Percentiles rank a stretch among this genome's conserved stretches.
Evolutionary conservation across 2,888 invertebrate species (phyloP).

Genomic region (Danaus chrysippus): DNA sequence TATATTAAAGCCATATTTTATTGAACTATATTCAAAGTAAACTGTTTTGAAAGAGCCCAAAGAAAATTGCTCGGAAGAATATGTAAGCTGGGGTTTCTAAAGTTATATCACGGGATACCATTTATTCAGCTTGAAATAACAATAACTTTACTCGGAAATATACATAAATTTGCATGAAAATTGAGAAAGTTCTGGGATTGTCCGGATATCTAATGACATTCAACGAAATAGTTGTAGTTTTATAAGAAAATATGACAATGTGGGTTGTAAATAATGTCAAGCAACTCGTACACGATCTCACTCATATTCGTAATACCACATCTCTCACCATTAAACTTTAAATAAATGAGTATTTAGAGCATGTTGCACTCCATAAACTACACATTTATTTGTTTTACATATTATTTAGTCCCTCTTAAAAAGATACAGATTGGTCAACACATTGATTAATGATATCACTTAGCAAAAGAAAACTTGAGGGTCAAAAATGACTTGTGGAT

Average conservation of each 20-base stretch:
- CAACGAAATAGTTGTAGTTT: constrained; percentile 44
- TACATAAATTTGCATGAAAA: constrained; percentile 55
- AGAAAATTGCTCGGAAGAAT: constrained; percentile 17
- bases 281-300: not conserved
- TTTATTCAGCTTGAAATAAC: constrained; percentile 39
- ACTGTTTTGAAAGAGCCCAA: constrained; percentile 10
- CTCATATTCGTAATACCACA: not conserved
- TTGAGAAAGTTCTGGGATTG: constrained; percentile 46
- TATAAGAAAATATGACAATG: not conserved
- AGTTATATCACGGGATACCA: constrained; percentile 29
- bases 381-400: too few species aligned
- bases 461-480: not conserved
- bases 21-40: not conserved
- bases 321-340: too few species aligned
- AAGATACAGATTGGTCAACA: not conserved
- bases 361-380: too few species aligned
- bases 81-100: constrained; percentile 16
- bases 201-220: constrained; percentile 44
- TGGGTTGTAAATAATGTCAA: not conserved
- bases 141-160: constrained; percentile 33
- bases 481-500: not conserved
- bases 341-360: too few species aligned
- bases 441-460: not conserved
- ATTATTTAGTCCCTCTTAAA: too few species aligned
- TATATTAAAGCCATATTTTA: not conserved